Evolutionary conservation across 2,888 invertebrate species (phyloP), one percentile per base, ranked within the genome.

Genomic region (Dryococelus australis): DNA sequence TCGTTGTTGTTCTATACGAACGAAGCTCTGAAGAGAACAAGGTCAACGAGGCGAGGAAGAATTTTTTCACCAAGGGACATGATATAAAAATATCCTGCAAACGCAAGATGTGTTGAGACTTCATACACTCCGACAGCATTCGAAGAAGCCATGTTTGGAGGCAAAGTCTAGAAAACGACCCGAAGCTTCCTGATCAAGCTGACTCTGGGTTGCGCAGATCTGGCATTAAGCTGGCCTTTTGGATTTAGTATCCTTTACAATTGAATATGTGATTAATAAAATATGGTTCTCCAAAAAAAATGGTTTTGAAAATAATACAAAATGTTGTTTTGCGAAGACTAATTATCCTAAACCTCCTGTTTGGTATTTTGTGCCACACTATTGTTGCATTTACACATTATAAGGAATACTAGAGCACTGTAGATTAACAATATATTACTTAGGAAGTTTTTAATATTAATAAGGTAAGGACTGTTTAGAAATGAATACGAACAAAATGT

Each of bases 101-200:
- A 80, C 80, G 26, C 80, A 80, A 80, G 24, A n/a, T 80, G 80
- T 4, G 80, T n/a, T 80, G 26, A 80, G 24, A 80, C 80, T 80
- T 80, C 80, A 80, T 80, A 80, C 80, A 80, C n/a, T n/a, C 80
- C n/a, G 4, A n/a, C n/a, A 80, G 80, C 80, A 80, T 80, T 80
- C 80, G 16, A 80, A 80, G 80, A 28, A 26, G 80, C 80, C 80
- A 80, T n/a, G 26, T 80, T 80, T 80, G n/a, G 80, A 80, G 80
- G n/a, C 24, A 80, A n/a, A 80, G 0, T 80, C 4, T 80, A n/a
- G 80, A 80, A 80, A 80, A 80, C 12, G 3, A 80, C 4, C 80
- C 80, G 24, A 20, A 24, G 80, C n/a, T 80, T 80, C 80, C 80
- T n/a, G 8, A 80, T 80, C 80, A 13, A 80, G 80, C 80, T 80